Evolutionary conservation across 2,888 invertebrate genomes (phyloP), one percentile per base, ranked within the genome.

Genomic region (Drosophila sordidula): DNA sequence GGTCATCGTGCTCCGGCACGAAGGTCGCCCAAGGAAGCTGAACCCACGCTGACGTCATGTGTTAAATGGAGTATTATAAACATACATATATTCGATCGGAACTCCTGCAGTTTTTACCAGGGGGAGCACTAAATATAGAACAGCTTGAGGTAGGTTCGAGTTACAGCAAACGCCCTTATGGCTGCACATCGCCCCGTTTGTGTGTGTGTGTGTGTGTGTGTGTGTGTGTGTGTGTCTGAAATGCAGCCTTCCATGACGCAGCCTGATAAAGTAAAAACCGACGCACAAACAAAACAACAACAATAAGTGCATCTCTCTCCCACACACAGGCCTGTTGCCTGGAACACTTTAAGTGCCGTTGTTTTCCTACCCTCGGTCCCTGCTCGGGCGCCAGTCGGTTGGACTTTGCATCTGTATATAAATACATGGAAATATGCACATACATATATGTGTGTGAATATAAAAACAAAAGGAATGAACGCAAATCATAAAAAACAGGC

Each of bases 121-220:
- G 52, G 45, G 54, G 61, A 42, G 50, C 50, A 58, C 87, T 89
- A 87, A 89, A 85, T 87, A 87, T 87, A 89, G 89, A 89, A 85
- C 70, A 75, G 64, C 81, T 85, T 85, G 85, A 85, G 85, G 85
- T 89, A 85, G 85, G 85, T 85, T 85, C 78, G 49, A 75, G 75
- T 79, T 75, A 70, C 78, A 80, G 29, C 63, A 77, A 44, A 66
- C 59, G 76, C 75, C 74, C 68, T 69, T 61, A 72, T 59, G 45
- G 34, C 32, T 63, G 58, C 66, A 59, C 59, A 58, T 36, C 50
- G 63, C 47, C 36, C 9, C 42, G 55, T 41, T 8, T 45, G 1
- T 9, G 44, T 39, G n/a, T 39, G 9, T 58, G 51, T 54, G 29
- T 47, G 36, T 49, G 49, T 16, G 52, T 72, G 41, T 59, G 16